phyloP scores from a whole-genome alignment of 2,888 invertebrate species.

The Campopleginae sp. region DNA sequence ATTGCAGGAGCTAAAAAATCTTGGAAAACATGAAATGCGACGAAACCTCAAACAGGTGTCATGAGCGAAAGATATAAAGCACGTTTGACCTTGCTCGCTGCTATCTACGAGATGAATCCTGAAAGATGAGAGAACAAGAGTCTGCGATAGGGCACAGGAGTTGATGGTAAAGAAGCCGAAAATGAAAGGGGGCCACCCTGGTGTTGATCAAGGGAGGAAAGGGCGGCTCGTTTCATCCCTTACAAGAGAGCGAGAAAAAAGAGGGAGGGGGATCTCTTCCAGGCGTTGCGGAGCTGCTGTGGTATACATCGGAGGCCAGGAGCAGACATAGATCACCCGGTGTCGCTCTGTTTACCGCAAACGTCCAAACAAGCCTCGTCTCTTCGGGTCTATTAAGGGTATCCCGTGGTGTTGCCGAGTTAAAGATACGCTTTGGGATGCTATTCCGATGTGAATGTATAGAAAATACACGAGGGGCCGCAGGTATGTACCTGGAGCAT shows the following conservation, averaged over 20 bases:
- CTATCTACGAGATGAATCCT: constrained; percentile 54
- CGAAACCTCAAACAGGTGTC: constrained; percentile 22
- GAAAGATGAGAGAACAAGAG: constrained; percentile 27
- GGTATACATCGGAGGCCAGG: constrained; percentile 29
- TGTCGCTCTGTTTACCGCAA: constrained; percentile 84
- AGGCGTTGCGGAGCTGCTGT: not conserved
- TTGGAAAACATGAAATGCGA: not conserved
- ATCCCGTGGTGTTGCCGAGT: constrained; percentile 74
- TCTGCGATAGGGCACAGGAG: constrained; percentile 10
- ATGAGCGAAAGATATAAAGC: constrained; percentile 30
- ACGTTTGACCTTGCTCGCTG: not conserved
- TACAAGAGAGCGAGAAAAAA: constrained; percentile 1
- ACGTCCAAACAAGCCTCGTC: constrained; percentile 82
- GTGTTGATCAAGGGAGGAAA: constrained; percentile 63
- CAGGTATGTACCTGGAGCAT: constrained; percentile 76
- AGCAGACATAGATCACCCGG: constrained; percentile 81
- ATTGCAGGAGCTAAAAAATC: not conserved
- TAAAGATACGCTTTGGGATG: constrained; percentile 73
- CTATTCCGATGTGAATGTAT: constrained; percentile 61
- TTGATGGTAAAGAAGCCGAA: constrained; percentile 40
- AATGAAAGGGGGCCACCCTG: constrained; percentile 71
- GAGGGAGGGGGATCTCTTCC: constrained; percentile 19
- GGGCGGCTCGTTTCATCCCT: constrained; percentile 78
- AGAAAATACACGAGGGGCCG: constrained; percentile 67
- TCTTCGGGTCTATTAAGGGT: constrained; percentile 81